These are phyloP conservation scores for Plecturocebus donacophilus DNA, from an alignment of 2,113 vertebrate species.

Conservation along the genomic window DNA sequence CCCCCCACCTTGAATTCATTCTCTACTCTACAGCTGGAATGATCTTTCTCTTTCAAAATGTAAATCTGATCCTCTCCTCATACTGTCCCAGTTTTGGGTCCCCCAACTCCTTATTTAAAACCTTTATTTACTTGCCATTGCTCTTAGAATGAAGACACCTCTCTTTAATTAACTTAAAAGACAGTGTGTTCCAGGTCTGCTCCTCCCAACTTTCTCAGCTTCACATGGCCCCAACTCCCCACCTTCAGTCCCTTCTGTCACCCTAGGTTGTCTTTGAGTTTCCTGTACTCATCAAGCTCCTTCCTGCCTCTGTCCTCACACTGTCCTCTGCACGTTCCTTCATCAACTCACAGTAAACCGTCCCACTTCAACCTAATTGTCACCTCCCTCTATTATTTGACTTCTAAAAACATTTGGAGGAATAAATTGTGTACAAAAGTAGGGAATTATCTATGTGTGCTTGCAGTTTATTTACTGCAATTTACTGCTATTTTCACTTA, in stretches of 20 bases:
- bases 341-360: not conserved
- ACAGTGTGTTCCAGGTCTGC: not conserved
- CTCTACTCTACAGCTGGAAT: not conserved
- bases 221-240: accelerated
- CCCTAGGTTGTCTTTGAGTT: not conserved
- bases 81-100: not conserved
- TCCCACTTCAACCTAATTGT: not conserved
- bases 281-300: not conserved
- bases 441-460: not conserved
- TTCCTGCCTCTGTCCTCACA: not conserved
- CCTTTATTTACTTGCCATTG: not conserved
- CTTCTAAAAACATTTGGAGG: not conserved
- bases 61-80: not conserved
- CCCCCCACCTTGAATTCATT: not conserved
- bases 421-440: not conserved
- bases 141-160: not conserved
- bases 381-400: not conserved
- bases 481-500: not conserved
- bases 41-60: not conserved
- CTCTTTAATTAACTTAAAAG: not conserved
- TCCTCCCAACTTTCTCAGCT: not conserved
- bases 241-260: not conserved
- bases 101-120: not conserved
- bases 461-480: not conserved
- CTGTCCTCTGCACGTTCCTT: not conserved